These are phyloP conservation scores for Nemapogon koenigi DNA, from an alignment of 2,888 invertebrate genomes.

Conservation along the genomic window DNA sequence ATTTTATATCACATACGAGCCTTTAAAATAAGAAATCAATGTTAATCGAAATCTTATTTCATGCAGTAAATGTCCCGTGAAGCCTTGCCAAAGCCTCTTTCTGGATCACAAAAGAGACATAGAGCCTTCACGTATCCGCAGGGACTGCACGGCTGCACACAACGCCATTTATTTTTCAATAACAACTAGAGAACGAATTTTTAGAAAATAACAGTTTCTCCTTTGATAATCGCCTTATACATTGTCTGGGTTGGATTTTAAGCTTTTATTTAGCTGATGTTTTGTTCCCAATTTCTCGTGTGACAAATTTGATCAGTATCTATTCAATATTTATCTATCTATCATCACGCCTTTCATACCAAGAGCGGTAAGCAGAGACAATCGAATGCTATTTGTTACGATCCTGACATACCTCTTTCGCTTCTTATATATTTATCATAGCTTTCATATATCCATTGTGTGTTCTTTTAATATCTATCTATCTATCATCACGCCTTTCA, in stretches of 20 bases:
- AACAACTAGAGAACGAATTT: constrained; percentile 16
- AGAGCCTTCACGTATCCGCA: constrained; percentile 10
- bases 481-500: too few species aligned
- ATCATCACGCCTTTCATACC: too few species aligned
- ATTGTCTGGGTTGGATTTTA: constrained; percentile 3
- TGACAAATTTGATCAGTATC: too few species aligned
- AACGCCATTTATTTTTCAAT: constrained; percentile 26
- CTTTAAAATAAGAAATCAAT: constrained; percentile 21
- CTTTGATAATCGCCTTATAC: constrained; percentile 7
- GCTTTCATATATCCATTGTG: too few species aligned
- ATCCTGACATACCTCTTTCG: too few species aligned
- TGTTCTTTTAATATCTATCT: too few species aligned
- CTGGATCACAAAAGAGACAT: constrained; percentile 29
- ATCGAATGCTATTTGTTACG: too few species aligned
- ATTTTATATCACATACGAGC: not conserved
- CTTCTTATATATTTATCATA: too few species aligned
- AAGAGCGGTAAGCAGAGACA: too few species aligned
- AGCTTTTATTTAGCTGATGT: too few species aligned
- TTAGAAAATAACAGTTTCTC: constrained; percentile 8
- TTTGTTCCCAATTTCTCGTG: too few species aligned
- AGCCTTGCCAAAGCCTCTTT: constrained; percentile 31
- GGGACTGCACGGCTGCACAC: constrained; percentile 27
- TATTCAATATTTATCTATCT: too few species aligned
- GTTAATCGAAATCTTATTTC: constrained; percentile 57
- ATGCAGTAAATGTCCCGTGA: constrained; percentile 48